Evolutionary conservation across 1,140 invertebrate genomes (phyloP).

Genomic region (Hetaerina americana): DNA sequence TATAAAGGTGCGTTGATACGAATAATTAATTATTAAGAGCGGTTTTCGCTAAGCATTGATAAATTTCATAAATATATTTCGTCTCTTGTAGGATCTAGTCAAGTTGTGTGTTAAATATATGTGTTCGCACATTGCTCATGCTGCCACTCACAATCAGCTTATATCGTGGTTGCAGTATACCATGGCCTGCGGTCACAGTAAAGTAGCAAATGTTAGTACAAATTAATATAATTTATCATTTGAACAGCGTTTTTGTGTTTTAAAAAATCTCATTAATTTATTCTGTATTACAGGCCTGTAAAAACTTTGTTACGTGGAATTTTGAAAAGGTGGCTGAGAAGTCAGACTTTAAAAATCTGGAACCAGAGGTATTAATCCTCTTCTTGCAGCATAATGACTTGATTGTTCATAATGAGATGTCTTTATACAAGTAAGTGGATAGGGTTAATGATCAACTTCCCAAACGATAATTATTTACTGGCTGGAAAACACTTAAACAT

Average conservation of each 20-base stretch:
- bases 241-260: not conserved
- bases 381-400: conserved; percentile 73
- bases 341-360: conserved; percentile 68
- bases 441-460: not conserved
- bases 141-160: conserved; percentile 61
- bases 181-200: conserved; percentile 61
- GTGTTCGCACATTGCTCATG: conserved; percentile 71
- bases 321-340: conserved; percentile 68
- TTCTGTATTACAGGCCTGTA: conserved; percentile 39
- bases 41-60: not conserved
- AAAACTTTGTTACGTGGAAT: conserved; percentile 86
- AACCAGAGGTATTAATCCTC: conserved; percentile 60
- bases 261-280: not conserved
- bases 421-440: conserved; percentile 49
- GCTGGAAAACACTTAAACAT: not conserved
- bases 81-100: conserved; percentile 54
- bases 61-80: not conserved
- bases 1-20: conserved; percentile 46
- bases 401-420: conserved; percentile 81
- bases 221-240: too few relatives aligned
- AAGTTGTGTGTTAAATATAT: conserved; percentile 74
- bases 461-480: not conserved
- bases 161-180: conserved; percentile 86
- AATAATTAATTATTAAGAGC: conserved; percentile 2
- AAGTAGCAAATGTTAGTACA: conserved; percentile 46